Base-by-base conservation (phyloP, 2,113 vertebrate species). In the Spermophilus dauricus region DNA sequence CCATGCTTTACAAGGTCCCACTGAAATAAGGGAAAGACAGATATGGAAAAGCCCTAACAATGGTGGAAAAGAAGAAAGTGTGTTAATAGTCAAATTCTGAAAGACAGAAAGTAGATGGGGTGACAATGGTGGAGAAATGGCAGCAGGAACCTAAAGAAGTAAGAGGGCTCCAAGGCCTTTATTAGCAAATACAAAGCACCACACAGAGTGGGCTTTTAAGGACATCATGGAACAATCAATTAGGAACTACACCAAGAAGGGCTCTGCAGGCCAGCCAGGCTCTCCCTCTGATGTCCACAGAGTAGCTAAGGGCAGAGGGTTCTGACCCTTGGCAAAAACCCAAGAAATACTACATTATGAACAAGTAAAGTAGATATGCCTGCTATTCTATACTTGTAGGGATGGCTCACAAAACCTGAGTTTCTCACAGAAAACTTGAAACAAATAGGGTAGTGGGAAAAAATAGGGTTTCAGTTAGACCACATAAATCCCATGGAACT, bases 1-100 rank as follows among this genome's bases (percentile, higher is more conserved):
- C 65, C 37, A 65, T 89, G 22, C 86, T 89, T 95, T 75, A 94
- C 20, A 84, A 95, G 56, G 65, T 51, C 34, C 75, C n/a, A 39
- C 4, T 37, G 94, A 97, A 97, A 83, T 63, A 86, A 93, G 9
- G 84, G 63, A 39, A 97, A 96, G 75, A 75, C 34, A 91, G 56
- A 70, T 7, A 89, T 18, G 32, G 69, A 76, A 42, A 86, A 84
- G 63, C 48, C 45, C 17, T 83, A 83, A 89, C 17, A 70, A 70
- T 63, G 17, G 24, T 42, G 28, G 56, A 73, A 90, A 96, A 77
- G 76, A 94, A 93, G 76, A 95, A 93, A 48, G 67, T 24, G 20
- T 86, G 34, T 37, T 73, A 94, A 56, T 56, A 89, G 61, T 34
- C 14, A 96, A 82, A 93, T 39, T 6, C 56, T 63, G 17, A 82